Base-by-base conservation (phyloP, 1,140 invertebrate genomes). In the Heliconius himera region DNA sequence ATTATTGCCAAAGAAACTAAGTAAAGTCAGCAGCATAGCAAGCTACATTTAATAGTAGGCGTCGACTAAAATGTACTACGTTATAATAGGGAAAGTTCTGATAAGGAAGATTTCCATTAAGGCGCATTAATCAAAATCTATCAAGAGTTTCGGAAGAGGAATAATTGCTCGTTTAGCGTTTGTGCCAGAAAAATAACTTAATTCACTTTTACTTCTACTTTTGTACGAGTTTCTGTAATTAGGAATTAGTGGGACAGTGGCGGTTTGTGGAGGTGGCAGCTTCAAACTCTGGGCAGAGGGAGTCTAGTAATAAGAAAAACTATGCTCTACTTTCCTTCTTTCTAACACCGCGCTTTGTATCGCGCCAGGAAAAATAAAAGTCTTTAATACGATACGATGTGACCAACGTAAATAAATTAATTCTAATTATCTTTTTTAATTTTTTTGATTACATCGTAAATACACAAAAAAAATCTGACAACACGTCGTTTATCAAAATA, bases 71-170 rank as follows among this genome's bases (percentile, higher is more conserved):
- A 18, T 29, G 60, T 66, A 66, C 26, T 16, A 1, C 5, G 18
- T 20, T 51, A 66, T 66, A 66, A 66, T 29, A 66, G 60, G 60
- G 22, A 66, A 66, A 66, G 26, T 66, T 66, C 60, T 26, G 60
- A 66, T 66, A 66, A 66, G 22, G 60, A 66, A 66, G 60, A 66
- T 66, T 66, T 66, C 60, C 60, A 66, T 66, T 66, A 66, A 29
- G 60, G 60, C 26, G 1, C 60, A 66, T 66, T 66, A 66, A 66
- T 66, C 60, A 66, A 66, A 66, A 66, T 66, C 60, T 66, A 66
- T 66, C 56, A 66, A 60, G 56, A 66, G 56, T 29, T 26, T 56
- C 22, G 56, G 56, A 29, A 66, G 56, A 66, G 20, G 56, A 11
- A 66, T 66, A 66, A 66, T 29, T 66, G 56, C 56, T 66, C 56